A percentile compares a stretch with the other conserved stretches of the same genome.
Conservation (phyloP, 2,797 vertebrate species). For the Galago senegalensis region DNA sequence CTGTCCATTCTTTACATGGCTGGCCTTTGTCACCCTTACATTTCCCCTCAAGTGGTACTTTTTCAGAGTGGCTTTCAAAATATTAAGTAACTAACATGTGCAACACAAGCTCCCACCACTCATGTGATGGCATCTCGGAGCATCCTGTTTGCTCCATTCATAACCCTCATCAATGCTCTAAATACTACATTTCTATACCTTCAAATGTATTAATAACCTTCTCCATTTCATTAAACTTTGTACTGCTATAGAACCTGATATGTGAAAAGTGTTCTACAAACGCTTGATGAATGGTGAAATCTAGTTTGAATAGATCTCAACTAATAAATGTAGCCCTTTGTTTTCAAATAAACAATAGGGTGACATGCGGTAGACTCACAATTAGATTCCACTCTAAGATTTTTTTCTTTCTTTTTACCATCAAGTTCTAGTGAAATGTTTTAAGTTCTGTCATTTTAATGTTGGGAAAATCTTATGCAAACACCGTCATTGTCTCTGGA, state of each 20-base stretch:
- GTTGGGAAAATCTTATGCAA: slow-evolving; percentile 24
- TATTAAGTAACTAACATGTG: neutral
- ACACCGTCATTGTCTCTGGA: neutral
- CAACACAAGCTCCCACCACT: neutral
- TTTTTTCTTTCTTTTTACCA: neutral
- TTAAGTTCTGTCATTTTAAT: slow-evolving; percentile 28
- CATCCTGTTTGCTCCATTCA: neutral
- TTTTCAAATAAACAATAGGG: neutral
- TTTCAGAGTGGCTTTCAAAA: neutral
- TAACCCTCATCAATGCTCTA: neutral
- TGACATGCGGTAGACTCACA: neutral
- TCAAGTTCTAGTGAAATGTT: neutral
- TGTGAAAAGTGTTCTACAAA: neutral
- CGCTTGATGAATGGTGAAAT: neutral
- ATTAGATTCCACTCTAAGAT: neutral
- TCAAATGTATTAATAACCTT: neutral
- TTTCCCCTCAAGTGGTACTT: neutral
- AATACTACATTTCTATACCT: neutral
- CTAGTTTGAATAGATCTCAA: slow-evolving; percentile 4
- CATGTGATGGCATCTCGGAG: neutral
- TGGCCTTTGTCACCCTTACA: neutral
- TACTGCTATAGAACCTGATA: neutral
- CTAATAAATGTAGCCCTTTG: neutral
- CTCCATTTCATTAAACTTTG: neutral
- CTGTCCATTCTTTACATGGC: neutral